Evolutionary conservation across 2,888 invertebrate species (phyloP), one percentile per base, ranked within the genome.

Genomic region (Cylindroiulus punctatus): DNA sequence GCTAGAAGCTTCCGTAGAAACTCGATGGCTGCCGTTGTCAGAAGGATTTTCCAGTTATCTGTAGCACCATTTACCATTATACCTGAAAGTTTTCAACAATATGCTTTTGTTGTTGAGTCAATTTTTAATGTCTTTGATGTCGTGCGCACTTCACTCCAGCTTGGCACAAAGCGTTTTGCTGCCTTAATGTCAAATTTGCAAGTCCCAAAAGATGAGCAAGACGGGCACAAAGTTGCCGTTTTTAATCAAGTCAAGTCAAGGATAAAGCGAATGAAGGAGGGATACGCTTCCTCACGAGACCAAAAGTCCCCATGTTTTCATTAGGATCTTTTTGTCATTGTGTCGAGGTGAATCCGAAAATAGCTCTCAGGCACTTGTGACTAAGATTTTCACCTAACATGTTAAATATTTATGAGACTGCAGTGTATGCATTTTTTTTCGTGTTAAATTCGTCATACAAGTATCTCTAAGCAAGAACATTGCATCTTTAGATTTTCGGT

Each of bases 181-280:
- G 52, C 5, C 52, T 65, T 22, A 65, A 65, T 22, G 57, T 65
- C 19, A 22, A 5, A 65, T 65, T 22, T 65, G 57, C 22, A 65
- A 76, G 30, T 30, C 76, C 30, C 76, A 76, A 76, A 76, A 76
- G 76, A 76, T 76, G 30, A 76, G 14, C 3, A 76, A 17, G 76
- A 30, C 76, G 17, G 14, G 30, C n/a, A 14, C 30, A 76, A 5
- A 30, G 30, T 76, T 76, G 76, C 30, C 76, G 30, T 76, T 76
- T 76, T 76, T 76, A 76, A 76, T 76, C 76, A 76, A 76, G 76
- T 30, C 30, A 30, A 76, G 76, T 76, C 76, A 32, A 30, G 30
- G 76, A n/a, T 76, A 76, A 76, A 17, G 76, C 26, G 30, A 30
- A 26, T 30, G 30, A 76, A 17, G 30, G 17, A 76, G 52, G 26